Conservation (phyloP, 2,113 vertebrate genomes). For the Misgurnus anguillicaudatus region DNA sequence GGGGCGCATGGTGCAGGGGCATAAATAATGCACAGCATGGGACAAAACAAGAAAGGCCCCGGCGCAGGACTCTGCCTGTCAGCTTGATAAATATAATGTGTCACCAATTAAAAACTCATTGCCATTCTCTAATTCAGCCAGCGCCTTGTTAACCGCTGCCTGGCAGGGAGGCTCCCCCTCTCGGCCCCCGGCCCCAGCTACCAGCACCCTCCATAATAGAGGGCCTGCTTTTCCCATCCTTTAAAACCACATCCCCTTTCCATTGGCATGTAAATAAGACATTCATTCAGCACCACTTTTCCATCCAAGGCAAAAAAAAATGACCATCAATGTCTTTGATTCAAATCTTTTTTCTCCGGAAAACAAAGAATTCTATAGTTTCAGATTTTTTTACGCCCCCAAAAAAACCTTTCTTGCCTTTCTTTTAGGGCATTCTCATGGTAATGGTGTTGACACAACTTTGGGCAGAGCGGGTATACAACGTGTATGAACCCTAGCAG, state of each 20-base stretch:
- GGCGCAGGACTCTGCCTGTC: slow-evolving; percentile 80
- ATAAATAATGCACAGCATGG: slow-evolving; percentile 79
- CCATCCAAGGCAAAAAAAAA: slow-evolving; percentile 70
- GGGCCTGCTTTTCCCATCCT: slow-evolving; percentile 81
- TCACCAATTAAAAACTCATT: slow-evolving; percentile 96
- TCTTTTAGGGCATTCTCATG: slow-evolving; percentile 78
- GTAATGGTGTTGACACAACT: slow-evolving; percentile 85
- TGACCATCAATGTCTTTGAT: slow-evolving; percentile 89
- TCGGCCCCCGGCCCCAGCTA: slow-evolving; percentile 68
- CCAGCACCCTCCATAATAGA: slow-evolving; percentile 79
- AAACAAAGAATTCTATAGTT: slow-evolving; percentile 89
- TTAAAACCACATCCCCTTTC: slow-evolving; percentile 73
- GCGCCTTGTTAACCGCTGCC: slow-evolving; percentile 86
- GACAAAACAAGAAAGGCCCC: slow-evolving; percentile 82
- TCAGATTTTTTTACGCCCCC: slow-evolving; percentile 76
- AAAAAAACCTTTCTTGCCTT: slow-evolving; percentile 70
- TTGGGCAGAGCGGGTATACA: slow-evolving; percentile 77
- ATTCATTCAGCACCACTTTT: slow-evolving; percentile 85
- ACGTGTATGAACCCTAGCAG: slow-evolving; percentile 79
- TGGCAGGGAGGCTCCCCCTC: slow-evolving; percentile 77
- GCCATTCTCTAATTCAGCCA: slow-evolving; percentile 83
- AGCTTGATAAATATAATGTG: slow-evolving; percentile 95
- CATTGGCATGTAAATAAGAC: slow-evolving; percentile 95
- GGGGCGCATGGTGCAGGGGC: slow-evolving; percentile 73
- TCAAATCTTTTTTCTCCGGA: slow-evolving; percentile 77